phyloP scores from a whole-genome alignment of 2,113 vertebrate genomes.

The Noctilio leporinus region DNA sequence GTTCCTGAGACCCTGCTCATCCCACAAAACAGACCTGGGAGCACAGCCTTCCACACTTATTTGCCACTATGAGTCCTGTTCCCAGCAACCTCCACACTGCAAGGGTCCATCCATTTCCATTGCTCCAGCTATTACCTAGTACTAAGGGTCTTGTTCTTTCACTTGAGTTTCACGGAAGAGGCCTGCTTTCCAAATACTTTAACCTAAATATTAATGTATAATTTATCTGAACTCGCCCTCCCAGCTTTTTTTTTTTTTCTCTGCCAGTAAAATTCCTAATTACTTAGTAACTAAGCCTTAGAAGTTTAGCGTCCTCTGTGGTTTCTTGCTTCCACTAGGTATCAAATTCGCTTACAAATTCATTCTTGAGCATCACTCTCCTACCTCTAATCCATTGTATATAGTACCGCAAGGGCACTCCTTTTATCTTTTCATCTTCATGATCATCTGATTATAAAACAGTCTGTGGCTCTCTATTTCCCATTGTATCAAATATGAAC shows the following conservation, averaged over 20 bases:
- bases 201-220: background rate
- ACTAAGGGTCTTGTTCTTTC: background rate
- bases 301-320: background rate
- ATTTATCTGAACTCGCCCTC: slow-evolving; percentile 3
- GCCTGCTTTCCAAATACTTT: background rate
- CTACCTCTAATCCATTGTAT: background rate
- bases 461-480: background rate
- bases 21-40: background rate
- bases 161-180: slow-evolving; percentile 8
- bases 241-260: slow-evolving; percentile 24
- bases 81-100: background rate
- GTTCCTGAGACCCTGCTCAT: background rate
- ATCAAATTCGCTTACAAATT: background rate
- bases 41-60: background rate
- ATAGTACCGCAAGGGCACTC: background rate
- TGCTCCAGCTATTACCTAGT: background rate
- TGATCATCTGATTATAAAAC: background rate
- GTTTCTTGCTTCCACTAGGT: background rate
- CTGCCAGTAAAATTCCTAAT: background rate
- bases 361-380: background rate
- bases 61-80: background rate
- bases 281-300: background rate
- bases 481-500: background rate
- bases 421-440: background rate
- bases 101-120: background rate